A percentile compares a stretch with the other conserved stretches of the same genome.
Conservation (phyloP, 2,797 vertebrate genomes). For the Anniella stebbinsi region DNA sequence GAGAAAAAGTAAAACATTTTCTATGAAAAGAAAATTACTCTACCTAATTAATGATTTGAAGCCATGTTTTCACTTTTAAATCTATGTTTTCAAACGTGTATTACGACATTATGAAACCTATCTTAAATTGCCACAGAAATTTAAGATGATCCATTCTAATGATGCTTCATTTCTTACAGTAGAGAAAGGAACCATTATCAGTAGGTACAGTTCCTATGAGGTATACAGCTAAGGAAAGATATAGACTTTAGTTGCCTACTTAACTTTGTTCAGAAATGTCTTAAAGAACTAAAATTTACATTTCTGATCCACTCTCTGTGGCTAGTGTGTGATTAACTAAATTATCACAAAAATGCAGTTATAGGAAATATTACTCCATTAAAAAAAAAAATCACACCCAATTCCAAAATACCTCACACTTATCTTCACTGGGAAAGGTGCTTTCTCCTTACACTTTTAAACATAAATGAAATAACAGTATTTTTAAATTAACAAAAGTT, state of each 20-base stretch:
- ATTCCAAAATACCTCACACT: background rate
- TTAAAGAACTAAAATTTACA: background rate
- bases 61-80: background rate
- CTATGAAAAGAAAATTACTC: background rate
- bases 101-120: background rate
- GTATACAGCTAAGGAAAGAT: background rate
- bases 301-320: background rate
- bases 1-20: background rate
- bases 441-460: background rate
- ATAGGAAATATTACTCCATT: background rate
- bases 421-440: background rate
- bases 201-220: background rate
- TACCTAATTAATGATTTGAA: background rate
- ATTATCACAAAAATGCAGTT: background rate
- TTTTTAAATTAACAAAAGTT: background rate
- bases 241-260: background rate
- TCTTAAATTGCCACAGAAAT: background rate
- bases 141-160: background rate
- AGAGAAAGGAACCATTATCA: background rate
- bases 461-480: background rate
- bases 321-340: background rate
- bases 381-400: background rate
- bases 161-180: background rate
- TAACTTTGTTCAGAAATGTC: background rate
- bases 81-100: background rate